These are phyloP conservation scores for Trichogramma pretiosum DNA, from an alignment of 1,140 invertebrate genomes.

Conservation along the genomic window DNA sequence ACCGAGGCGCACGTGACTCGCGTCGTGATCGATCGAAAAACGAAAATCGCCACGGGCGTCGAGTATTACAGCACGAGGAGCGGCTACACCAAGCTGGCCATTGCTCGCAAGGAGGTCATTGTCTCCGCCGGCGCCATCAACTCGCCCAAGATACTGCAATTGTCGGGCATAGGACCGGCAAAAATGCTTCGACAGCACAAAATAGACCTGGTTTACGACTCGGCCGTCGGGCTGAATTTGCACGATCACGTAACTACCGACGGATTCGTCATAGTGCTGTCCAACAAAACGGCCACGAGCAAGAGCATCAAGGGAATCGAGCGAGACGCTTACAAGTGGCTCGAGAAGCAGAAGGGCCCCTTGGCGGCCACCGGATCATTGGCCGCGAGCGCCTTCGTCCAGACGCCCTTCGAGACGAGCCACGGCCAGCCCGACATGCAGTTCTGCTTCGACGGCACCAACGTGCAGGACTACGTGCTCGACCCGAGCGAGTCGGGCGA, in stretches of 20 bases:
- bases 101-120: conserved; percentile 59
- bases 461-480: conserved; percentile 27
- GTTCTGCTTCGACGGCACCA: conserved; percentile 50
- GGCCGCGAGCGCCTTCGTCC: conserved; percentile 30
- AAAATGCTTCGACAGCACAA: conserved; percentile 42
- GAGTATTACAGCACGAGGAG: conserved; percentile 46
- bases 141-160: conserved; percentile 49
- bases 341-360: conserved; percentile 28
- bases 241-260: conserved; percentile 56
- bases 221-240: conserved; percentile 65
- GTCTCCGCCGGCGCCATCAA: conserved; percentile 51
- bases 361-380: conserved; percentile 34
- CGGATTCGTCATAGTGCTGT: conserved; percentile 45
- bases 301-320: conserved; percentile 43
- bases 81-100: conserved; percentile 38
- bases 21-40: conserved; percentile 61
- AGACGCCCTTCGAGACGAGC: conserved; percentile 28
- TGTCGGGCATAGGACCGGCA: conserved; percentile 53
- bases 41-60: conserved; percentile 62
- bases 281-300: conserved; percentile 45
- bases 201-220: conserved; percentile 46
- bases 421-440: conserved; percentile 54
- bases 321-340: conserved; percentile 41
- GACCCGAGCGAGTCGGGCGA: conserved; percentile 32
- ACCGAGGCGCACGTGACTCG: conserved; percentile 62